Evolutionary conservation across 1,140 invertebrate genomes (phyloP), one percentile per base, ranked within the genome.

Genomic region (Trinorchestia longiramus): DNA sequence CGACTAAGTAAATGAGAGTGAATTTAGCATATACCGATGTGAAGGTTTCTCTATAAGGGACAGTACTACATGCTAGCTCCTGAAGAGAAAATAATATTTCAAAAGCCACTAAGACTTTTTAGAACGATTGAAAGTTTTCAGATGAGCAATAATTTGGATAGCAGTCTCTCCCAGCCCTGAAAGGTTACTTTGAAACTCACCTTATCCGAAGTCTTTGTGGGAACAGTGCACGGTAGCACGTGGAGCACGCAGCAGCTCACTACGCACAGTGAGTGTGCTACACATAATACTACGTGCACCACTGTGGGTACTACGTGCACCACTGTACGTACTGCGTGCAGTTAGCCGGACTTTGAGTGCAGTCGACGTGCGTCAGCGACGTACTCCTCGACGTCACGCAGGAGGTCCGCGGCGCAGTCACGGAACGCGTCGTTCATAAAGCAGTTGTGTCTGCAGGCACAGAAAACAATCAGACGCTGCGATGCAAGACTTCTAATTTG

Each of bases 281-380:
- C 62, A 15, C 28, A 28, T 23, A 23, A 11, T 36, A 77, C 62
- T 77, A 3, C 62, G 62, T 77, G 62, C 28, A 36, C 11, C 15
- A 19, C 62, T 28, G 28, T 3, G 28, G 62, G 36, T 28, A 36
- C 62, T 36, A 19, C 19, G 47, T 53, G 47, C n/a, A n/a, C n/a
- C n/a, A n/a, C n/a, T n/a, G n/a, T n/a, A n/a, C n/a, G n/a, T n/a
- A 53, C 47, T 19, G 62, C 28, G 62, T 77, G 62, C 28, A 90
- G 36, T 94, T 94, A 94, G 47, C 92, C 92, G 6, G 92, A 47
- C 92, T 94, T 94, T 42, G 92, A 94, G 92, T 94, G 92, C 40
- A 94, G 92, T 19, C 44, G 92, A 45, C 43, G 41, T 0, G 92
- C 92, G 41, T n/a, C 43, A 1, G 92, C 92, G 0, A 17, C 43